Conservation (phyloP, 1,140 invertebrate species). For the Drosophila repletoides region DNA sequence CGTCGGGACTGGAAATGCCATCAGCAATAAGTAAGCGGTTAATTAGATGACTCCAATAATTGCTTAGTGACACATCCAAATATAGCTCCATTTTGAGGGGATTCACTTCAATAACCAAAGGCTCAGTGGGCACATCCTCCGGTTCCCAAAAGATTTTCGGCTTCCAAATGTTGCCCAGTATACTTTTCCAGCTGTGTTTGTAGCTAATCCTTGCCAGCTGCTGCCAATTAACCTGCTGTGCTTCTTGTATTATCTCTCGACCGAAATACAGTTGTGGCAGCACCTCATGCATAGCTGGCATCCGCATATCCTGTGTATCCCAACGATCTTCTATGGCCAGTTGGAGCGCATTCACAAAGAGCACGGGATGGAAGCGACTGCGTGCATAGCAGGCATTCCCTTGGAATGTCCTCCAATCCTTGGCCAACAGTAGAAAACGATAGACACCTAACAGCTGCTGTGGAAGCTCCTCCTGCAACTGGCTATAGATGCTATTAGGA, state of each 20-base stretch:
- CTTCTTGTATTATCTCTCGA: slow-evolving; percentile 35
- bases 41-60: slow-evolving; percentile 49
- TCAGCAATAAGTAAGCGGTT: slow-evolving; percentile 33
- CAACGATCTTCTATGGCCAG: slow-evolving; percentile 83
- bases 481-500: slow-evolving; percentile 46
- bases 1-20: slow-evolving; percentile 44
- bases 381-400: slow-evolving; percentile 85
- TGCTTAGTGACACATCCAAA: slow-evolving; percentile 47
- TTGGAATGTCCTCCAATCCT: slow-evolving; percentile 85
- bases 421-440: slow-evolving; percentile 86
- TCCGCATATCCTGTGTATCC: slow-evolving; percentile 83
- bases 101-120: slow-evolving; percentile 39
- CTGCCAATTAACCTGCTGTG: slow-evolving; percentile 44
- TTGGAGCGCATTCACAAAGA: slow-evolving; percentile 85
- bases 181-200: slow-evolving; percentile 33
- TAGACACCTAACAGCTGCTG: slow-evolving; percentile 86
- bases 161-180: slow-evolving; percentile 8
- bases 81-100: slow-evolving; percentile 7
- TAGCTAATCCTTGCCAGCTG: slow-evolving; percentile 22
- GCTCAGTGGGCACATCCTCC: slow-evolving; percentile 5
- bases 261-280: slow-evolving; percentile 84
- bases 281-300: slow-evolving; percentile 86
- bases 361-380: slow-evolving; percentile 84
- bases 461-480: slow-evolving; percentile 84
- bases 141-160: background rate